These are phyloP conservation scores for Apotomis betuletana DNA, from an alignment of 2,888 invertebrate species.

Conservation along the genomic window DNA sequence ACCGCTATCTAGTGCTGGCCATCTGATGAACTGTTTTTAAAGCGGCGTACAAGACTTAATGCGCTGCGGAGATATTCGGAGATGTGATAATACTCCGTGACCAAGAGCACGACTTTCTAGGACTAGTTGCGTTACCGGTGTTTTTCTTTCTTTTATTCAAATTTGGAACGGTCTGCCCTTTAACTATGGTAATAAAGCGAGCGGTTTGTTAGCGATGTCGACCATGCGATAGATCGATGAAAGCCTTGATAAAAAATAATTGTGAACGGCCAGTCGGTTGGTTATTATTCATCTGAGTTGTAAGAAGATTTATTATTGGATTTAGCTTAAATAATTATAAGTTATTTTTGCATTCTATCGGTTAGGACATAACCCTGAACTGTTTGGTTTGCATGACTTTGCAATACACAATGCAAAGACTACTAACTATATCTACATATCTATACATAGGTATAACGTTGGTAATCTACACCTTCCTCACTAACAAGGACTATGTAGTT, in stretches of 20 bases:
- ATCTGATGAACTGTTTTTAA: conserved; percentile 79
- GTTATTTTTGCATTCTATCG: not conserved
- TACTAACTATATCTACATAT: not conserved
- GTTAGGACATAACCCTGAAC: not conserved
- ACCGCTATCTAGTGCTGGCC: conserved; percentile 79
- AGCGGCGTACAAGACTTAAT: conserved; percentile 81
- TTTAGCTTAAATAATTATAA: not conserved
- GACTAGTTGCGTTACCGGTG: conserved; percentile 57
- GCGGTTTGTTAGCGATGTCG: conserved; percentile 35
- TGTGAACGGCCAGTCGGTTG: conserved; percentile 25
- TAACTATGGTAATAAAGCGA: conserved; percentile 39
- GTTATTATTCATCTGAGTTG: not conserved
- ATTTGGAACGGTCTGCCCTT: conserved; percentile 53
- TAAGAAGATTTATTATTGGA: not conserved
- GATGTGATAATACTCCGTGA: conserved; percentile 79
- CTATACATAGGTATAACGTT: not conserved
- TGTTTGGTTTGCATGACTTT: not conserved
- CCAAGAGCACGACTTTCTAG: conserved; percentile 79
- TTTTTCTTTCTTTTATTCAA: conserved; percentile 57
- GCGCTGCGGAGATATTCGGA: conserved; percentile 76
- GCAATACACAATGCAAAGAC: not conserved
- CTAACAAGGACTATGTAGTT: not conserved
- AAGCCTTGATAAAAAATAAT: conserved; percentile 35
- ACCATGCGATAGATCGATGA: conserved; percentile 39
- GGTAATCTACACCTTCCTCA: not conserved